Base-by-base conservation (phyloP, 2,113 vertebrate genomes). In the Erinaceus europaeus region DNA sequence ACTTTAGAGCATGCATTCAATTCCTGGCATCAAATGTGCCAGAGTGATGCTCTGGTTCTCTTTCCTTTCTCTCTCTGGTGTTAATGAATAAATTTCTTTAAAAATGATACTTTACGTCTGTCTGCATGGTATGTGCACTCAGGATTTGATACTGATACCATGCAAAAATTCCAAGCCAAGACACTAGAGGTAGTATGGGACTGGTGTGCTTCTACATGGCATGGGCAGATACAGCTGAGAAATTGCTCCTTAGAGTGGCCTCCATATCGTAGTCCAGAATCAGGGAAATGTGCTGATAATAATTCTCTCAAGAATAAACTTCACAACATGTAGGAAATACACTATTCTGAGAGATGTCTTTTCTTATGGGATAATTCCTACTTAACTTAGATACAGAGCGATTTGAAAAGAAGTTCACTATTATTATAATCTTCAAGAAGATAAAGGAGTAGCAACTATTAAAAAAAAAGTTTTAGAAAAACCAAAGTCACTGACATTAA, bases 381-480 rank as follows among this genome's bases (percentile, higher is more conserved):
- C 36, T 29, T 64, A 57, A 77, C 4, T 29, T 55, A 88, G 65
- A n/a, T n/a, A n/a, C n/a, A n/a, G 18, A 48, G 46, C 23, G 73
- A 64, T 67, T 40, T 74, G 34, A 86, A 86, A 89, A 38, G 36
- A 89, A 79, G 32, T 82, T 85, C 67, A 86, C 75, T 87, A 69
- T 34, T 57, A 76, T 83, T 85, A 75, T 84, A 69, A 73, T 65
- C 29, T 69, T 91, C 23, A 68, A 75, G 38, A 86, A 86, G 73
- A 84, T 85, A 59, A 73, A 83, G 46, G 75, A 69, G 64, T 46
- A 55, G 48, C 25, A 92, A 32, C 62, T 85, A 82, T 72, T 55
- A 85, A 89, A 90, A 86, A 67, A 88, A n/a, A 34, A 75, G 68
- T 92, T 86, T 72, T 76, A 85, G 83, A 89, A 90, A 76, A 88